These are phyloP conservation scores for Pelecanus crispus DNA, from an alignment of 2,113 vertebrate species.

Conservation along the genomic window DNA sequence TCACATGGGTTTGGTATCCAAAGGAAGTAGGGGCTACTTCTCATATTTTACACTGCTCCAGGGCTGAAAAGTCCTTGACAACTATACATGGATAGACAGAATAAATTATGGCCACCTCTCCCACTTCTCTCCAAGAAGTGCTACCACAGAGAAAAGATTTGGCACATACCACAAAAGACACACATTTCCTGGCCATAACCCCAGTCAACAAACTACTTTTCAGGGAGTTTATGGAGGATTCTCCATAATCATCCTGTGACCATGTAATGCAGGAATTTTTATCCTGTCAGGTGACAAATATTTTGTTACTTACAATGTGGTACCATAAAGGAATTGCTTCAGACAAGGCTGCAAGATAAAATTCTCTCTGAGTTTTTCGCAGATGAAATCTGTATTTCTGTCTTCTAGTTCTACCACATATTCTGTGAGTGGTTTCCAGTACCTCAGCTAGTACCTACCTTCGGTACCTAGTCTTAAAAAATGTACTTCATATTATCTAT, in stretches of 20 bases:
- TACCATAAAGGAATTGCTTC: neutral
- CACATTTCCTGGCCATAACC: neutral
- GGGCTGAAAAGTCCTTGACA: neutral
- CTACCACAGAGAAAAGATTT: neutral
- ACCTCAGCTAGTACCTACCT: neutral
- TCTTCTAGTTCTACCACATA: neutral
- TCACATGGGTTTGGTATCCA: neutral
- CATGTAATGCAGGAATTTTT: neutral
- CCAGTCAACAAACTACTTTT: neutral
- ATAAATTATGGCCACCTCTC: neutral
- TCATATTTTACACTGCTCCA: neutral
- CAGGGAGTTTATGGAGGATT: neutral
- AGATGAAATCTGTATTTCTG: neutral
- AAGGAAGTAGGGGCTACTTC: neutral
- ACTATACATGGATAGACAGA: neutral
- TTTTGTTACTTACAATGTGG: neutral
- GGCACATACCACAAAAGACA: neutral
- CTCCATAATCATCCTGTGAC: neutral
- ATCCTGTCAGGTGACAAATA: neutral
- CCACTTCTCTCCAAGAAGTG: neutral
- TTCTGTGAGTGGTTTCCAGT: neutral
- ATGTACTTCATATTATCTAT: neutral
- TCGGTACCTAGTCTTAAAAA: neutral
- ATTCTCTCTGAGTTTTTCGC: neutral
- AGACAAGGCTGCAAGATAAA: neutral